Evolutionary conservation across 2,113 vertebrate genomes (phyloP).

Genomic region (Charadrius vociferus): DNA sequence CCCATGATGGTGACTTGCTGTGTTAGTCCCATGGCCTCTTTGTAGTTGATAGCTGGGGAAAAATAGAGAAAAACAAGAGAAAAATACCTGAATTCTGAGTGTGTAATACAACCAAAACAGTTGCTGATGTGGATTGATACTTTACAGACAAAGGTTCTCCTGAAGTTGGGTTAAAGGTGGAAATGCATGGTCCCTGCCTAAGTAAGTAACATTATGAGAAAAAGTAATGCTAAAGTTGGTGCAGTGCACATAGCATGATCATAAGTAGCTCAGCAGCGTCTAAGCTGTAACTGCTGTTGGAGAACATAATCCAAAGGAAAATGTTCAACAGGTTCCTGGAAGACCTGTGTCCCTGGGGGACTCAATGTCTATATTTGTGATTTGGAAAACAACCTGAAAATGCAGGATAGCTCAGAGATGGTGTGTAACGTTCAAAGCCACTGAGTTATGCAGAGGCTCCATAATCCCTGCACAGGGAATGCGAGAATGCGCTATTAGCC

Average conservation of each 20-base stretch:
- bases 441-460: neutral
- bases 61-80: neutral
- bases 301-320: neutral
- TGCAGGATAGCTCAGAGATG: neutral
- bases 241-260: neutral
- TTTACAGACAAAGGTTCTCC: neutral
- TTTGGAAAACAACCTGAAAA: neutral
- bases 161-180: neutral
- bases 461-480: neutral
- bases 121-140: neutral
- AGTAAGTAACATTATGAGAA: neutral
- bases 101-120: neutral
- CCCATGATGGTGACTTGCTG: neutral
- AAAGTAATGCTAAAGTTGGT: neutral
- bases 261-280: neutral
- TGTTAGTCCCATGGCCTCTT: neutral
- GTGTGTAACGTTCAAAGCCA: neutral
- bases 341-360: neutral
- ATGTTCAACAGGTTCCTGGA: neutral
- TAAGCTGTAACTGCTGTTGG: neutral
- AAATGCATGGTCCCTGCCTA: neutral
- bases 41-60: neutral
- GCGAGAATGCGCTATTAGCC: neutral
- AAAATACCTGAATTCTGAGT: neutral
- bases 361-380: neutral